A percentile compares a stretch with the other conserved stretches of the same genome.
These are phyloP conservation scores for Diadromus collaris DNA, from an alignment of 2,888 invertebrate genomes.

Conservation along the genomic window DNA sequence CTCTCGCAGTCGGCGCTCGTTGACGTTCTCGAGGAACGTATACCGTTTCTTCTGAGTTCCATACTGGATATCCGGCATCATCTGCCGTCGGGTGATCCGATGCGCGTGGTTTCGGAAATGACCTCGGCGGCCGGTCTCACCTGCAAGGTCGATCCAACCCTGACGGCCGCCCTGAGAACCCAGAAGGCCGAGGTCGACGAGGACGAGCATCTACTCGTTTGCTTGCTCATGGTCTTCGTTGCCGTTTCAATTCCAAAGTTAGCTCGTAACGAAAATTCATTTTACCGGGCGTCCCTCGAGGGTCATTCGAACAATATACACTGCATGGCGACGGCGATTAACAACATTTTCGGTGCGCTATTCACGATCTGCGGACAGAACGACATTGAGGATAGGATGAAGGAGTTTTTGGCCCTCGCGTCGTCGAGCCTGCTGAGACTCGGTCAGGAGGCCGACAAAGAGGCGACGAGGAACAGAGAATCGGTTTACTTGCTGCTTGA, in stretches of 20 bases:
- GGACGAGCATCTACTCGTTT: slow-evolving; percentile 96
- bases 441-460: slow-evolving; percentile 97
- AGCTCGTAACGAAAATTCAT: slow-evolving; percentile 94
- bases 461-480: slow-evolving; percentile 96
- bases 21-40: slow-evolving; percentile 95
- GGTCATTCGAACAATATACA: slow-evolving; percentile 99
- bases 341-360: slow-evolving; percentile 97
- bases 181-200: slow-evolving; percentile 94
- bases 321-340: slow-evolving; percentile 98
- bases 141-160: slow-evolving; percentile 97
- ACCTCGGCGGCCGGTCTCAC: slow-evolving; percentile 97
- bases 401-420: slow-evolving; percentile 95
- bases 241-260: slow-evolving; percentile 98
- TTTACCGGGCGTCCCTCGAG: slow-evolving; percentile 92
- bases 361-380: slow-evolving; percentile 98
- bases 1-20: slow-evolving; percentile 96
- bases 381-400: slow-evolving; percentile 98
- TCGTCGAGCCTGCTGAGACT: slow-evolving; percentile 97
- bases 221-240: slow-evolving; percentile 98
- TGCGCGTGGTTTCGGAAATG: slow-evolving; percentile 97
- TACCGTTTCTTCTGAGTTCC: slow-evolving; percentile 97
- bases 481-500: slow-evolving; percentile 98
- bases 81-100: slow-evolving; percentile 93
- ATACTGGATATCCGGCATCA: slow-evolving; percentile 97
- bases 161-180: slow-evolving; percentile 93